A percentile compares a stretch with the other conserved stretches of the same genome.
These are phyloP conservation scores for Pithys albifrons DNA, from an alignment of 2,113 vertebrate species.

Conservation along the genomic window DNA sequence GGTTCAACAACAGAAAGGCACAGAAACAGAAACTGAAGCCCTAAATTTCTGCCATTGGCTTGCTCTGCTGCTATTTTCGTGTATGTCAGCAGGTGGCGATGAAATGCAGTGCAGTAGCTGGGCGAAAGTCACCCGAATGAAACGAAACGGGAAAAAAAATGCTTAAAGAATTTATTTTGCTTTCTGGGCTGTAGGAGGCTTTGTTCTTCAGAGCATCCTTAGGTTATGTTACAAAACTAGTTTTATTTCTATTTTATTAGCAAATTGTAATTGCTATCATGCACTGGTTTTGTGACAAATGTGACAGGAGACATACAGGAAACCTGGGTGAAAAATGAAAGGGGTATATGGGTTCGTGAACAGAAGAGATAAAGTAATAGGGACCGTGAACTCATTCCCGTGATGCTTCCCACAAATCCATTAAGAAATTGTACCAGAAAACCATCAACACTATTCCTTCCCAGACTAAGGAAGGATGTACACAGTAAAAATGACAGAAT, in stretches of 20 bases:
- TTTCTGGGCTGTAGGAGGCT: not conserved
- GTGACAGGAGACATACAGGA: not conserved
- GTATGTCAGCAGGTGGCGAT: slow-evolving; percentile 54
- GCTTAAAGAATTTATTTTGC: not conserved
- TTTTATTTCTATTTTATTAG: not conserved
- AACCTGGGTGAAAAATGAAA: not conserved
- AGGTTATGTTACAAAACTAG: not conserved
- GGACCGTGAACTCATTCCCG: not conserved
- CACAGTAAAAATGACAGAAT: not conserved
- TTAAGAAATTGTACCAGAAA: not conserved
- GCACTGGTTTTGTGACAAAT: not conserved
- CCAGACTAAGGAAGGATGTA: not conserved
- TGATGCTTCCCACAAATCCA: not conserved
- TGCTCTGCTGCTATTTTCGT: not conserved
- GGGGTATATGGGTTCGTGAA: not conserved
- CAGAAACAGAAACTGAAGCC: not conserved
- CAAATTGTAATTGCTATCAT: fast-evolving
- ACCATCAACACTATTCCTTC: not conserved
- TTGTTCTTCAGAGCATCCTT: not conserved
- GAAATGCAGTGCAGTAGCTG: not conserved
- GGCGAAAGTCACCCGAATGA: fast-evolving
- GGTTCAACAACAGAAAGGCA: not conserved
- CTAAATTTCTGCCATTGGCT: not conserved
- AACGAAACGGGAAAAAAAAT: no score
- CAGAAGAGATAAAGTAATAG: not conserved